phyloP scores from a whole-genome alignment of 2,113 vertebrate genomes.

The Sprattus sprattus region DNA sequence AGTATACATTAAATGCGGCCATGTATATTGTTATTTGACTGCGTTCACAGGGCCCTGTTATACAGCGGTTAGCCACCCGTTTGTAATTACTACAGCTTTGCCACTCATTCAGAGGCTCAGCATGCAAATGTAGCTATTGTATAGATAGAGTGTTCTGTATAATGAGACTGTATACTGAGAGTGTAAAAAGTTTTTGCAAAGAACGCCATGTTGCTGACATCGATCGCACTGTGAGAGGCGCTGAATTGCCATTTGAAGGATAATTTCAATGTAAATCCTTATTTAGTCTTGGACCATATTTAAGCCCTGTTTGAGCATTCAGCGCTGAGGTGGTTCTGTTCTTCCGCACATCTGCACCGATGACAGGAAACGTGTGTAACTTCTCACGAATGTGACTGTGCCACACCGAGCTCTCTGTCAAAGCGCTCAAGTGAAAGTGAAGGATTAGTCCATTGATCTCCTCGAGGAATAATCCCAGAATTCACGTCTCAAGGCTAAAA shows the following conservation, averaged over 20 bases:
- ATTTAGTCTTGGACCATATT: not conserved
- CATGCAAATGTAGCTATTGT: not conserved
- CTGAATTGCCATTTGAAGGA: not conserved
- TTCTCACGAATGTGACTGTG: not conserved
- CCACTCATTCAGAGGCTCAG: not conserved
- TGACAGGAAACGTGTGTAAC: not conserved
- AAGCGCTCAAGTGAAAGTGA: not conserved
- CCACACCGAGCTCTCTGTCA: not conserved
- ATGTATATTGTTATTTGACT: not conserved
- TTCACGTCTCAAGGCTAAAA: not conserved
- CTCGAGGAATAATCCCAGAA: conserved; percentile 34
- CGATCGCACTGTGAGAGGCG: not conserved
- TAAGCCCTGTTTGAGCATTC: not conserved
- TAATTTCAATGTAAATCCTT: not conserved
- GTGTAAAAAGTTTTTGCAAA: not conserved
- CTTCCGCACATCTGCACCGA: not conserved
- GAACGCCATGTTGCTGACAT: not conserved
- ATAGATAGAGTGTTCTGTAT: too few relatives aligned
- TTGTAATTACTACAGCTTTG: not conserved
- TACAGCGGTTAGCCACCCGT: not conserved
- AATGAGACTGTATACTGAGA: too few relatives aligned
- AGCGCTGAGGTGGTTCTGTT: not conserved
- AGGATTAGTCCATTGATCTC: conserved; percentile 38
- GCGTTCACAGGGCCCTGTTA: not conserved
- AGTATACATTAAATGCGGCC: not conserved